Evolutionary conservation across 1,140 invertebrate species (phyloP).

Genomic region (Rhopalosiphum maidis): DNA sequence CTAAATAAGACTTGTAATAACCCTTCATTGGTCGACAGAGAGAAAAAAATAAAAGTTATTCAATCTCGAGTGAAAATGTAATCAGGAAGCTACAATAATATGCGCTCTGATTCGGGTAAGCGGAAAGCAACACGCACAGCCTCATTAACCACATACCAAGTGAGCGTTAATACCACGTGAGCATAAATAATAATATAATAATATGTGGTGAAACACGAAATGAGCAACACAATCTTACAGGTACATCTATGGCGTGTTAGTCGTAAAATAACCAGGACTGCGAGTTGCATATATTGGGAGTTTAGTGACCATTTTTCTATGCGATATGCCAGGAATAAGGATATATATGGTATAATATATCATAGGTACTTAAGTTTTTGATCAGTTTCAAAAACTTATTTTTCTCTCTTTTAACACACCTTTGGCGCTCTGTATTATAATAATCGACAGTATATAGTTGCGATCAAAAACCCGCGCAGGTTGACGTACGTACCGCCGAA

Average conservation of each 20-base stretch:
- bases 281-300: not conserved
- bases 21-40: not conserved
- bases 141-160: not conserved
- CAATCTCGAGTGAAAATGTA: not conserved
- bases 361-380: not conserved
- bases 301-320: not conserved
- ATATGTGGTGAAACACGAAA: not conserved
- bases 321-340: no score
- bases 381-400: not conserved
- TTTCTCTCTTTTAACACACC: not conserved
- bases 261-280: not conserved
- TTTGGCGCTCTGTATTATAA: no score
- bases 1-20: not conserved
- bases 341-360: no score
- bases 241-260: not conserved
- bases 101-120: not conserved
- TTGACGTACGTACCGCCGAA: not conserved
- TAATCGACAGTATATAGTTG: no score
- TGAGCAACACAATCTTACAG: not conserved
- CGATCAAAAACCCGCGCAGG: not conserved
- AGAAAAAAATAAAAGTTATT: conserved; percentile 7
- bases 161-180: not conserved
- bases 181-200: not conserved
- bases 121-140: not conserved
- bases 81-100: not conserved